A percentile compares a stretch with the other conserved stretches of the same genome.
These are phyloP conservation scores for Chelmon rostratus DNA, from an alignment of 2,797 vertebrate species.

Conservation along the genomic window DNA sequence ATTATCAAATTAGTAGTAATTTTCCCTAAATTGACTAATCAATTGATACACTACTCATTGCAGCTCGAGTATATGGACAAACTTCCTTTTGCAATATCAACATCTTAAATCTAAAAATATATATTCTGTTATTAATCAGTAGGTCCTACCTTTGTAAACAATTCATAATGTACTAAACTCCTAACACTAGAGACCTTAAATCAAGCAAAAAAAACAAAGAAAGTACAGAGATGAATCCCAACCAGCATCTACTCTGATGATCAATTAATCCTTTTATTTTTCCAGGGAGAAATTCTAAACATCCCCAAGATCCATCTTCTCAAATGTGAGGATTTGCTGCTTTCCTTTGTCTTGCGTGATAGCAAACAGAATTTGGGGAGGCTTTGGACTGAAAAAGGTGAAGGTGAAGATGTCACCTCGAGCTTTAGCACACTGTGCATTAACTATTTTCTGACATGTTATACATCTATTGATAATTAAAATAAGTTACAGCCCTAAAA, in stretches of 20 bases:
- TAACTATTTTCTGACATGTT: not conserved
- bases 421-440: slow-evolving; percentile 14
- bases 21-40: not conserved
- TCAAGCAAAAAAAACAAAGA: not conserved
- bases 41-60: not conserved
- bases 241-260: not conserved
- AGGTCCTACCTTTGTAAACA: not conserved
- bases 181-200: not conserved
- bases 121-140: not conserved
- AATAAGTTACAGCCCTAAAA: not conserved
- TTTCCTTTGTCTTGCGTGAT: slow-evolving; percentile 39
- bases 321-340: slow-evolving; percentile 8
- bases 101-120: not conserved
- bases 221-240: not conserved
- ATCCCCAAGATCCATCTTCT: not conserved
- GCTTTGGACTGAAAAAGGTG: not conserved
- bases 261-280: slow-evolving; percentile 10
- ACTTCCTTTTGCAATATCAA: not conserved
- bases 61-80: not conserved
- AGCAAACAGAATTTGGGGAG: slow-evolving; percentile 20
- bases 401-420: slow-evolving; percentile 16
- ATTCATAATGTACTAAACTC: slow-evolving; percentile 12
- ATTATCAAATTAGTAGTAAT: not conserved
- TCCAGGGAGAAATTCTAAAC: not conserved
- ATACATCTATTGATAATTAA: not conserved